Evolutionary conservation across 2,888 invertebrate species (phyloP), one percentile per base, ranked within the genome.

Genomic region (Lasioglossum leucozonium): DNA sequence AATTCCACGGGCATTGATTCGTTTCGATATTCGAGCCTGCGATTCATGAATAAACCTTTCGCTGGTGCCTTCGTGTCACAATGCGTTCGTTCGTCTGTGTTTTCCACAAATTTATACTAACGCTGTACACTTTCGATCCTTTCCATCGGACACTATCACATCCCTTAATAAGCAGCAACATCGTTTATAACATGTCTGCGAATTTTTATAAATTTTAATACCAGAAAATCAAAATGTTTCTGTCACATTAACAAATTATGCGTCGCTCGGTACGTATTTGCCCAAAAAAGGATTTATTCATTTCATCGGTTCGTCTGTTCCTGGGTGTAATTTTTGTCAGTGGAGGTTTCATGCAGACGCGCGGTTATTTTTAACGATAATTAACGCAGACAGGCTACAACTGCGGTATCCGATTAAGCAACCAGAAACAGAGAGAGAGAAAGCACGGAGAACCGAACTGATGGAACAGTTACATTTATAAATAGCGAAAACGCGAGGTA

Each of bases 1-100:
- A 77, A 85, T 83, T 77, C 77, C 42, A 55, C 67, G 4, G 22
- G 58, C 55, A 71, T 71, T 62, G 74, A 75, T 79, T 82, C 81
- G 58, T 51, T 75, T 71, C 37, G 55, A 72, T 80, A 51, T 22
- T n/a, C 40, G 26, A 26, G 16, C 47, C 62, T 18, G 8, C 4
- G 11, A 67, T 67, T 67, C 37, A 37, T n/a, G 67, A 40, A 30
- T 37, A 37, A 40, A 67, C 11, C 40, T 40, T 67, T 40, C 62
- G 30, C 16, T 30, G 51, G 22, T 51, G n/a, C n/a, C 51, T 51
- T 8, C 6, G 8, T 22, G 22, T 8, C 11, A 13, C 62, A 30
- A 34, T 18, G 30, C 6, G 30, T 30, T 62, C 11, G 13, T 16
- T n/a, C 0, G 16, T 62, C 10, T 5, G 26, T 67, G 34, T 34